Conservation (phyloP, 2,797 vertebrate species). For the Pseudomugil tenellus region DNA sequence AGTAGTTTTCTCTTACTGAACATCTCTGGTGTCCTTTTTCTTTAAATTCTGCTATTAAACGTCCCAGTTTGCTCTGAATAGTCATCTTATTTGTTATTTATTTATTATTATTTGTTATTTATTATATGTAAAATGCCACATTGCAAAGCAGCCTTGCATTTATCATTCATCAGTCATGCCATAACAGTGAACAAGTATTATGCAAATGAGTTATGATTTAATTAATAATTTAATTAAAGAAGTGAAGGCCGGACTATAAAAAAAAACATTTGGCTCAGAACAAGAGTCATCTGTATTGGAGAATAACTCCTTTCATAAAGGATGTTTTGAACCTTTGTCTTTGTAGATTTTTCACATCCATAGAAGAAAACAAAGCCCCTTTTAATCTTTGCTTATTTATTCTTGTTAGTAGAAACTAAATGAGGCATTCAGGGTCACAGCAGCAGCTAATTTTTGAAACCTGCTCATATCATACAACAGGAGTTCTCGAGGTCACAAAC, state of each 20-base stretch:
- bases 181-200: not conserved
- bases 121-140: no score
- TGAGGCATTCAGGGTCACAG: slow-evolving; percentile 38
- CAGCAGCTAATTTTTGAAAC: slow-evolving; percentile 45
- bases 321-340: not conserved
- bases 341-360: not conserved
- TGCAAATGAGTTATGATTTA: not conserved
- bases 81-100: not conserved
- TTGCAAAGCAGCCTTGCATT: not conserved
- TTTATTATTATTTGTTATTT: no score
- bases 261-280: not conserved
- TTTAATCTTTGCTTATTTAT: slow-evolving; percentile 27
- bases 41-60: not conserved
- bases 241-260: not conserved
- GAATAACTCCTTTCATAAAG: not conserved
- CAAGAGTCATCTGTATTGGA: not conserved
- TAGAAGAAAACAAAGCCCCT: not conserved
- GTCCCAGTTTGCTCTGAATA: not conserved
- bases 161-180: not conserved
- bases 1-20: not conserved
- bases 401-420: slow-evolving; percentile 38
- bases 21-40: not conserved
- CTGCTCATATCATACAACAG: slow-evolving; percentile 50
- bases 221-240: not conserved
- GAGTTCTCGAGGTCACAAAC: slow-evolving; percentile 49